Base-by-base conservation (phyloP, 64 coral and sea anemone species). In the Montipora cactus region DNA sequence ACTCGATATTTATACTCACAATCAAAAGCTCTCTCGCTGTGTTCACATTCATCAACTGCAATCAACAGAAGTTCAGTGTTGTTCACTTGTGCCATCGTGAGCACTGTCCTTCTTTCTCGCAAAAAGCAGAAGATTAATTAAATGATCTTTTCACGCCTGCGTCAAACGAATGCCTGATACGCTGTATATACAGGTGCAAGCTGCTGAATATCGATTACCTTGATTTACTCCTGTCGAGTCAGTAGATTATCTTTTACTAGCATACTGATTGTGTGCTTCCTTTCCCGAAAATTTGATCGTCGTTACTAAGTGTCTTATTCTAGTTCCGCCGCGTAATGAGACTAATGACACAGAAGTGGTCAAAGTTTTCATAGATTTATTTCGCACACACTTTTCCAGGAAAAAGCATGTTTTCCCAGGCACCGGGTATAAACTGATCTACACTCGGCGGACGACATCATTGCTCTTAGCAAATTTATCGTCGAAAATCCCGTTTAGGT, bases 11-110 rank as follows among this genome's bases (percentile, higher is more conserved):
- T 78, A 5, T 72, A 86, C 66, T 86, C 47, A 86, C 82, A 86
- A 8, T 86, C 82, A 86, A 86, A 86, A 22, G 82, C 82, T 86
- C 44, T 47, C 46, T 86, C 82, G 28, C 82, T 86, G 62, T 86
- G 82, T 11, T 71, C 82, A n/a, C 64, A 86, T 7, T 86, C 82
- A n/a, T 86, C 82, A 8, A 86, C 82, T 49, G 82, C 82, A 10
- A 86, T 5, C 19, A 86, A 50, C 7, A 86, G 64, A 49, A 71
- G 62, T 49, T 68, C 67, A 7, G 45, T 4, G 45, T 48, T 86
- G 28, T 37, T 37, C 28, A 37, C 28, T 1, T 86, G 10, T 8
- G 59, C 82, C 64, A 59, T 59, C 82, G 71, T 52, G 22, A 16
- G 28, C 28, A 37, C 28, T 37, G 28, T 37, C 28, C 28, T 37